Percentiles rank a stretch among this genome's conserved stretches.
Evolutionary conservation across 2,888 invertebrate species (phyloP).

Genomic region (Apamea monoglypha): DNA sequence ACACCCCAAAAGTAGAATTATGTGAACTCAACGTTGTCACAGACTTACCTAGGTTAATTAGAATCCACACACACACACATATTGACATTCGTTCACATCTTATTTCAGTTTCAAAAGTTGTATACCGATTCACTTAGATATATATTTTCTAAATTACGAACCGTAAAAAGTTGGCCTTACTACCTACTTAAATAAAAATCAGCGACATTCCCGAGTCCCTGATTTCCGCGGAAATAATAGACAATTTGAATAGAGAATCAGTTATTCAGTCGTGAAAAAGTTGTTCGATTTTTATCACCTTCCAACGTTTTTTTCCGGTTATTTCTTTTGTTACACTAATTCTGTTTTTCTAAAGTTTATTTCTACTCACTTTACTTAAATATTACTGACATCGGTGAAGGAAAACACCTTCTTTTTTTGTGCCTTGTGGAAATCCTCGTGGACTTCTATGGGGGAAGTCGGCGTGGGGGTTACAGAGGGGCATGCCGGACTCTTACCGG

Average conservation of each 20-base stretch:
- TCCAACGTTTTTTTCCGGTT: background rate
- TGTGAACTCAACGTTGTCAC: background rate
- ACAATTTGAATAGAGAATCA: conserved; percentile 27
- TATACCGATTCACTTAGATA: background rate
- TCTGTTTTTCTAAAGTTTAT: background rate
- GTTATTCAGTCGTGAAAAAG: conserved; percentile 2
- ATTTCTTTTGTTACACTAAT: background rate
- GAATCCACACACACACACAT: background rate
- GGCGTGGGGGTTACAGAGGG: too few relatives aligned
- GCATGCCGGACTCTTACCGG: too few relatives aligned
- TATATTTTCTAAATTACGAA: background rate
- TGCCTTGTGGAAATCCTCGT: too few relatives aligned
- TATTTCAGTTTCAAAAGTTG: background rate
- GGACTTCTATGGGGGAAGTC: too few relatives aligned
- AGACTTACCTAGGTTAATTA: background rate
- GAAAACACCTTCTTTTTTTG: too few relatives aligned
- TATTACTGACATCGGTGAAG: background rate
- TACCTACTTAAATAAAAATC: background rate
- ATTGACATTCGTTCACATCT: background rate
- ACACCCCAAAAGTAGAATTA: background rate
- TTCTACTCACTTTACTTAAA: too few relatives aligned
- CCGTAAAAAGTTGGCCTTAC: background rate
- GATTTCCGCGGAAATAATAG: conserved; percentile 9
- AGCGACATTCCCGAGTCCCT: background rate
- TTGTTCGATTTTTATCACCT: background rate